A percentile compares a stretch with the other conserved stretches of the same genome.
These are phyloP conservation scores for Rutilus rutilus DNA, from an alignment of 2,113 vertebrate genomes.

Conservation along the genomic window DNA sequence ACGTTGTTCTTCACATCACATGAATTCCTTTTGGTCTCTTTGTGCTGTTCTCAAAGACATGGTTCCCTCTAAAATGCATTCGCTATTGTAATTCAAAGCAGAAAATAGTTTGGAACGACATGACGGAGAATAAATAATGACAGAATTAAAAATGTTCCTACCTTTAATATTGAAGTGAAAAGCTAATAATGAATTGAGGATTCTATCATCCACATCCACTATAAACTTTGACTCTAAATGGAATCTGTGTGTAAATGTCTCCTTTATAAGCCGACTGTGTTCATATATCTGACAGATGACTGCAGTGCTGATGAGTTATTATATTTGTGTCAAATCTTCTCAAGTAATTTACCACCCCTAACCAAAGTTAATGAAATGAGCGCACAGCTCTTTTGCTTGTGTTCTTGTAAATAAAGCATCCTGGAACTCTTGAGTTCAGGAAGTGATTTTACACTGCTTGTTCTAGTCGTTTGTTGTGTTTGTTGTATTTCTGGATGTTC, in stretches of 20 bases:
- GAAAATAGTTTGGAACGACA: neutral
- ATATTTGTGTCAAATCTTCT: neutral
- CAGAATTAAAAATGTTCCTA: neutral
- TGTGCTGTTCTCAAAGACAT: neutral
- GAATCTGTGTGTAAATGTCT: neutral
- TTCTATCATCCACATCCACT: neutral
- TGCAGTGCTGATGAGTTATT: neutral
- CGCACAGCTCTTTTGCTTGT: neutral
- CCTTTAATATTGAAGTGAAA: neutral
- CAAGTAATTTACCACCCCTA: neutral
- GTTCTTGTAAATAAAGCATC: conserved; percentile 8
- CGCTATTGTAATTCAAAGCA: neutral
- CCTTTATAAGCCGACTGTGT: neutral
- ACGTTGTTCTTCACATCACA: neutral
- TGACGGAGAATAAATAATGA: neutral
- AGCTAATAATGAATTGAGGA: neutral
- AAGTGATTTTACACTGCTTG: neutral
- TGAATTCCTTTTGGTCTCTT: neutral
- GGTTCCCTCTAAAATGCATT: neutral
- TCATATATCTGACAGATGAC: neutral
- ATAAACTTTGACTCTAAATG: neutral
- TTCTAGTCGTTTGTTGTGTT: neutral
- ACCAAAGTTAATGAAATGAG: neutral
- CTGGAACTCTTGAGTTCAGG: neutral
- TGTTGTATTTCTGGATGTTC: neutral